Evolutionary conservation across 2,113 vertebrate species (phyloP).

Genomic region (human (Homo sapiens)): DNA sequence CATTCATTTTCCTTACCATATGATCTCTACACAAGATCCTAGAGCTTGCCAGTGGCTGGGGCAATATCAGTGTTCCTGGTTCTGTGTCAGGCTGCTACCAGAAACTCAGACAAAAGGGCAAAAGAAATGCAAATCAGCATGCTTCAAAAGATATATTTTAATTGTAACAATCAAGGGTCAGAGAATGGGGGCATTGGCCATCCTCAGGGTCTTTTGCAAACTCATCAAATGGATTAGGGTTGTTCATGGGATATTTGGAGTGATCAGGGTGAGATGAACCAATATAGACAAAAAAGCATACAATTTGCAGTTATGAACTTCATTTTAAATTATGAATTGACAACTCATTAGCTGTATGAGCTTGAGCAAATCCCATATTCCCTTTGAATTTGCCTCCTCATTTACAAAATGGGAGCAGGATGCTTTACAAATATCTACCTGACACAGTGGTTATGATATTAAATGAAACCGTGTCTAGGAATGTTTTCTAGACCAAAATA

Average conservation of each 20-base stretch:
- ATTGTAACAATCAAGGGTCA: neutral
- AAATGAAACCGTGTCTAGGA: neutral
- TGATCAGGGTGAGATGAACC: neutral
- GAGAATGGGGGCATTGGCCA: neutral
- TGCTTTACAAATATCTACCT: neutral
- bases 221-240: neutral
- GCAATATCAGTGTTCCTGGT: neutral
- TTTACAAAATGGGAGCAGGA: neutral
- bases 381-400: neutral
- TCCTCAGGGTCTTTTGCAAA: neutral
- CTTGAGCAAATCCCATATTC: neutral
- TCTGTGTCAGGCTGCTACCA: neutral
- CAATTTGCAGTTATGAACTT: neutral
- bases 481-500: neutral
- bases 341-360: neutral
- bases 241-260: neutral
- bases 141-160: neutral
- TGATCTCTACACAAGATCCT: neutral
- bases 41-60: neutral
- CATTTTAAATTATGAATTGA: neutral
- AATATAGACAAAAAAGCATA: neutral
- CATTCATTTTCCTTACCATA: neutral
- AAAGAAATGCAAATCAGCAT: conserved; percentile 10
- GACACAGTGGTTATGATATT: neutral
- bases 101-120: neutral